Base-by-base conservation (phyloP, 2,797 vertebrate genomes). In the Gymnoscopelus braueri region DNA sequence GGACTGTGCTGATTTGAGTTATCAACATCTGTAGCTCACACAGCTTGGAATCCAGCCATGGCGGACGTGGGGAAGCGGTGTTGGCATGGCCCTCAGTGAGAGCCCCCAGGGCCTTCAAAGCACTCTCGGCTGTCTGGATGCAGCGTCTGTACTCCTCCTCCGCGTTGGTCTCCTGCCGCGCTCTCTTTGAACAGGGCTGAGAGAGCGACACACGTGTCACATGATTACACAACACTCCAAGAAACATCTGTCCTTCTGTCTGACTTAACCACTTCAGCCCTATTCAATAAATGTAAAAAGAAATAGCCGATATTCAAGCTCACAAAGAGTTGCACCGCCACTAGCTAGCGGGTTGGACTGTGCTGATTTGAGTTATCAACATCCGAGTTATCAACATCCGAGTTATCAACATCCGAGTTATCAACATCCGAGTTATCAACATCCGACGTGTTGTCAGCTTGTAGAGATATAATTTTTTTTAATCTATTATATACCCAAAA, bases 151-250 rank as follows among this genome's bases (percentile, higher is more conserved):
- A 97, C 79, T 96, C 93, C 35, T 95, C 94, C 73, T 97, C 95
- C 0, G 66, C 32, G 4, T 82, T 81, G 0, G 64, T 69, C 47
- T 93, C 93, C 2, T 87, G 93, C 12, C 96, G 94, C 1, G 91
- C 90, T 90, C 92, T 93, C 82, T 99, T 98, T 2, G 92, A 84
- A 61, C 80, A 86, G 0, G 96, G 96, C 97, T 99, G 87, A 58
- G 52, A 53, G 52, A 23, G 50, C 61, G 15, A 19, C 14, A 55
- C 10, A 12, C 39, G 10, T 15, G n/a, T 9, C 26, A 44, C 5
- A 26, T 54, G 14, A 53, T 47, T 15, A 23, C 11, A 52, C 13
- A 23, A 1, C 6, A 61, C n/a, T 23, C 26, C 19, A 52, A 12
- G 26, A 5, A 47, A 11, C 11, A 32, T 57, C 55, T 15, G n/a